Base-by-base conservation (phyloP, 2,888 invertebrate genomes). In the Polymixis lichenea region DNA sequence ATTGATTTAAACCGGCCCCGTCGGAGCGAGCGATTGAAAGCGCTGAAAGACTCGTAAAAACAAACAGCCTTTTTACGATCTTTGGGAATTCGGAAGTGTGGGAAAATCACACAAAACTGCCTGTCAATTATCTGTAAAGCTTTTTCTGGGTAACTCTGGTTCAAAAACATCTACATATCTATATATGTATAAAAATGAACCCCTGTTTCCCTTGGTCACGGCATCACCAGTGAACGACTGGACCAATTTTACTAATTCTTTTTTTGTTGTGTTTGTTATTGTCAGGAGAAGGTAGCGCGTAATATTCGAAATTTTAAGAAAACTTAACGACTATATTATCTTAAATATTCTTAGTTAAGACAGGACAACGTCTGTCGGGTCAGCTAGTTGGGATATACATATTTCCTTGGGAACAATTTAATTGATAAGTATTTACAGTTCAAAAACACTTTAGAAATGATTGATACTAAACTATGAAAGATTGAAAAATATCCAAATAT, bases 41-140 rank as follows among this genome's bases (percentile, higher is more conserved):
- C 82, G 79, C 66, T 84, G 86, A 87, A 83, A 87, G 75, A 83
- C 72, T 88, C 87, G 80, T 88, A 88, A 88, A 88, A 88, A 82
- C 79, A 75, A 86, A 86, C 78, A 85, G 76, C 84, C 77, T 76
- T 80, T 88, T 88, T 88, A 88, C 86, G 87, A 86, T 84, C 89
- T 80, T 84, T 77, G 82, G 82, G 84, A 80, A 86, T 87, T 88
- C 77, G 75, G 72, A 79, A 88, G 80, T 88, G 85, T 88, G 87
- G 75, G 82, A 82, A 82, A 88, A 88, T 82, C 87, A 84, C 82
- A 82, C 80, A 81, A 88, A 86, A 87, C 78, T 75, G 83, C 77
- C 88, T 82, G 88, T 86, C 87, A 87, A 86, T 87, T 88, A 82
- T 82, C 76, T 62, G 75, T 85, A 88, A 88, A 88, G 88, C 82